Percentiles rank a stretch among this genome's conserved stretches.
Evolutionary conservation across 1,140 invertebrate genomes (phyloP).

Genomic region (Tetraneura akinire): DNA sequence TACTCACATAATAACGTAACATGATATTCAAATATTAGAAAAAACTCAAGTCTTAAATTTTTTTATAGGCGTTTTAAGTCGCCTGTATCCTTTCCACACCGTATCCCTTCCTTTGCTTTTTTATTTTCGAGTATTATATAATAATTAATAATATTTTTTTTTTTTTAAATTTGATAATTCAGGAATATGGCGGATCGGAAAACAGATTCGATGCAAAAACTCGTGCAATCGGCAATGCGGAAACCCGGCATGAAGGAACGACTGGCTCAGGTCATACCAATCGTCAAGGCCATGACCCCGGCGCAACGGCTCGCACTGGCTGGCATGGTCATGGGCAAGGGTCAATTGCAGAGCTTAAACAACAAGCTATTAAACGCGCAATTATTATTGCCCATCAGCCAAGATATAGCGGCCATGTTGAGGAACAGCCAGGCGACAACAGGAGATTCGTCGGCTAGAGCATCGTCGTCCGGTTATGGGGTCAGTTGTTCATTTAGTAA

Average conservation of each 20-base stretch:
- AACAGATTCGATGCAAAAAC: conserved; percentile 55
- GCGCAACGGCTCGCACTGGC: conserved; percentile 65
- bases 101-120: too few relatives aligned
- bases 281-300: conserved; percentile 65
- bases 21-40: too few relatives aligned
- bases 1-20: too few relatives aligned
- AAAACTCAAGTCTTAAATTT: too few relatives aligned
- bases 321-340: conserved; percentile 65
- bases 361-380: conserved; percentile 63
- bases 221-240: conserved; percentile 61
- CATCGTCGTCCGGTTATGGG: conserved; percentile 34
- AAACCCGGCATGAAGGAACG: conserved; percentile 59
- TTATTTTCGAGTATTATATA: too few relatives aligned
- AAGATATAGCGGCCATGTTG: conserved; percentile 68
- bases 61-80: too few relatives aligned
- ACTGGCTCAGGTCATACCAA: conserved; percentile 63
- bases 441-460: conserved; percentile 56
- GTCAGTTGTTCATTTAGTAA: background rate
- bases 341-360: conserved; percentile 55
- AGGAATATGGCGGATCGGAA: conserved; percentile 45
- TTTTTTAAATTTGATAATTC: too few relatives aligned
- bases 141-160: too few relatives aligned
- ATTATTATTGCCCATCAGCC: conserved; percentile 66
- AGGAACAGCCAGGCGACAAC: conserved; percentile 57
- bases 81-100: too few relatives aligned